Conservation (phyloP, 2,113 vertebrate species). For the Uria aalge region DNA sequence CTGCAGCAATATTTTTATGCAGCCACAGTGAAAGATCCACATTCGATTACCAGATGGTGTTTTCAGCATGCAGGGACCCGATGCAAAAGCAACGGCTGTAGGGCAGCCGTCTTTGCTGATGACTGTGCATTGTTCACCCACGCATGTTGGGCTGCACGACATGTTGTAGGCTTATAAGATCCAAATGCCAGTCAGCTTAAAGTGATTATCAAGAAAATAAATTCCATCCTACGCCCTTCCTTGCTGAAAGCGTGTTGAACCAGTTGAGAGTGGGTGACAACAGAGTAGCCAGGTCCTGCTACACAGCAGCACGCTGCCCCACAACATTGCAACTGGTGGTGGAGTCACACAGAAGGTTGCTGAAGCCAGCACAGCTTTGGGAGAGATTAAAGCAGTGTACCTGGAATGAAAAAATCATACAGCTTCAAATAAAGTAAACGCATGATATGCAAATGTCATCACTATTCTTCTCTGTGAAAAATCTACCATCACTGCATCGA, state of each 20-base stretch:
- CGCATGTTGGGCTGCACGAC: neutral
- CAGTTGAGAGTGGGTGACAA: neutral
- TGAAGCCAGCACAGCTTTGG: neutral
- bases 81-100: neutral
- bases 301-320: neutral
- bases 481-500: neutral
- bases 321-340: neutral
- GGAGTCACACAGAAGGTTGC: neutral
- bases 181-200: neutral
- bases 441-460: neutral
- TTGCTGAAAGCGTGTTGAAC: neutral
- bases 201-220: neutral
- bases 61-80: neutral
- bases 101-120: neutral
- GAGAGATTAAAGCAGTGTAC: neutral
- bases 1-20: neutral
- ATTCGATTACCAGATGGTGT: neutral
- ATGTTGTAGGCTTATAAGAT: rapidly evolving
- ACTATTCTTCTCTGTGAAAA: neutral
- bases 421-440: neutral
- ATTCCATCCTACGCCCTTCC: neutral
- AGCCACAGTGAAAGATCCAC: neutral
- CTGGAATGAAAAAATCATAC: neutral
- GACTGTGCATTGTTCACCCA: neutral
- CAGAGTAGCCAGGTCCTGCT: neutral